Evolutionary conservation across 2,888 invertebrate genomes (phyloP).

Genomic region (Ennomos erosarius): DNA sequence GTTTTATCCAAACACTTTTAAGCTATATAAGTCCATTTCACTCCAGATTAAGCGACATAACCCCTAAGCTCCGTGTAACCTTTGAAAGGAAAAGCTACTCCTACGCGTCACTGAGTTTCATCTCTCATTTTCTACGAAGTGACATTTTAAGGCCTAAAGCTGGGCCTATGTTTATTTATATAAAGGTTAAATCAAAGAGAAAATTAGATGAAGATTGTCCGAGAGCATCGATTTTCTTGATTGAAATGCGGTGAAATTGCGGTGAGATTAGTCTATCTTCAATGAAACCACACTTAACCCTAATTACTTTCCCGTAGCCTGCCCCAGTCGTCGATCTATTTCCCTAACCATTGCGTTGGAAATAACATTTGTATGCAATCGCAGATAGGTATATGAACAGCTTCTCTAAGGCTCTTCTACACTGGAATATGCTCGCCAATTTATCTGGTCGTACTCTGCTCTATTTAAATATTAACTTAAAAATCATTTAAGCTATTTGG

Average conservation of each 20-base stretch:
- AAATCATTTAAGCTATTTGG: not conserved
- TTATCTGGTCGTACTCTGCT: not conserved
- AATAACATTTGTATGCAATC: slow-evolving; percentile 34
- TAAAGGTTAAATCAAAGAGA: slow-evolving; percentile 34
- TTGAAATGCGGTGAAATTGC: slow-evolving; percentile 42
- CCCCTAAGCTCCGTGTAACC: not conserved
- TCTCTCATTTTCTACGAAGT: slow-evolving; percentile 1
- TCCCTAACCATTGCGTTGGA: slow-evolving; percentile 28
- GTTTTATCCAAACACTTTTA: slow-evolving; percentile 9
- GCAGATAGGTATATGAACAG: slow-evolving; percentile 20
- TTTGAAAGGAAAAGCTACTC: slow-evolving; percentile 2
- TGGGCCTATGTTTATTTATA: slow-evolving; percentile 24
- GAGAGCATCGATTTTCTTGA: slow-evolving; percentile 28
- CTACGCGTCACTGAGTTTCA: slow-evolving; percentile 5
- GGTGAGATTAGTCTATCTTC: slow-evolving; percentile 46
- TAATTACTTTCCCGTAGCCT: slow-evolving; percentile 46
- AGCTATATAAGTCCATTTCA: slow-evolving; percentile 2
- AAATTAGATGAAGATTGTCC: slow-evolving; percentile 36
- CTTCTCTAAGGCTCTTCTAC: slow-evolving; percentile 6
- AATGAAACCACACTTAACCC: slow-evolving; percentile 48
- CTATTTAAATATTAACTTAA: too few species aligned
- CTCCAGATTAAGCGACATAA: not conserved
- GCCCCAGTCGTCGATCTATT: slow-evolving; percentile 40
- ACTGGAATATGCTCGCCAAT: slow-evolving; percentile 2
- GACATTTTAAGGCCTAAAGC: slow-evolving; percentile 17